phyloP scores from a whole-genome alignment of 1,140 invertebrate species.

The Drosophila parvula region DNA sequence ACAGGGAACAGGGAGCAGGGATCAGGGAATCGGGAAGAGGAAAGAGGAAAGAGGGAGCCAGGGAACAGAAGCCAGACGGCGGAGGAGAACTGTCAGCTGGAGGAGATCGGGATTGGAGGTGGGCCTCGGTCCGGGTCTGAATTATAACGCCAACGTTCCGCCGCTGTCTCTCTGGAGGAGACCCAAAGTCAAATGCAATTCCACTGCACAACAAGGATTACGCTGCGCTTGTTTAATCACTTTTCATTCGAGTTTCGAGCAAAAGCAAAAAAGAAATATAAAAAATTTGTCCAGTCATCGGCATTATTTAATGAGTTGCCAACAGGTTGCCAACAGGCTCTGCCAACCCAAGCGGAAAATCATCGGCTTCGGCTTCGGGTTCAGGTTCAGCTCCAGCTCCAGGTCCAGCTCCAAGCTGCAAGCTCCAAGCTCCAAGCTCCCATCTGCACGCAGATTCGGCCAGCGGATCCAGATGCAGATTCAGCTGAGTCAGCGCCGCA shows the following conservation, averaged over 20 bases:
- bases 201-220: conserved; percentile 74
- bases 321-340: conserved; percentile 66
- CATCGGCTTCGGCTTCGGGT: conserved; percentile 40
- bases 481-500: conserved; percentile 74
- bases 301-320: conserved; percentile 83
- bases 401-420: conserved; percentile 17
- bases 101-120: conserved; percentile 26
- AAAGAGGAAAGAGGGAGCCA: not conserved
- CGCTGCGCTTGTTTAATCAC: conserved; percentile 74
- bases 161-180: not conserved
- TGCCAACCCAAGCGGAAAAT: conserved; percentile 70
- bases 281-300: conserved; percentile 82
- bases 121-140: conserved; percentile 32
- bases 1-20: conserved; percentile 23
- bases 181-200: conserved; percentile 59
- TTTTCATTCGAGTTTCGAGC: conserved; percentile 63
- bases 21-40: not conserved
- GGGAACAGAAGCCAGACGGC: conserved; percentile 24
- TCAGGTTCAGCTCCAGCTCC: not conserved
- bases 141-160: conserved; percentile 77
- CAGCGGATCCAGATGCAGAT: conserved; percentile 35
- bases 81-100: conserved; percentile 30
- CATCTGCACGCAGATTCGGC: not conserved
- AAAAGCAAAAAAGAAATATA: conserved; percentile 16
- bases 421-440: conserved; percentile 12